Evolutionary conservation across 2,888 invertebrate species (phyloP), one percentile per base, ranked within the genome.

Genomic region (Myathropa florea): DNA sequence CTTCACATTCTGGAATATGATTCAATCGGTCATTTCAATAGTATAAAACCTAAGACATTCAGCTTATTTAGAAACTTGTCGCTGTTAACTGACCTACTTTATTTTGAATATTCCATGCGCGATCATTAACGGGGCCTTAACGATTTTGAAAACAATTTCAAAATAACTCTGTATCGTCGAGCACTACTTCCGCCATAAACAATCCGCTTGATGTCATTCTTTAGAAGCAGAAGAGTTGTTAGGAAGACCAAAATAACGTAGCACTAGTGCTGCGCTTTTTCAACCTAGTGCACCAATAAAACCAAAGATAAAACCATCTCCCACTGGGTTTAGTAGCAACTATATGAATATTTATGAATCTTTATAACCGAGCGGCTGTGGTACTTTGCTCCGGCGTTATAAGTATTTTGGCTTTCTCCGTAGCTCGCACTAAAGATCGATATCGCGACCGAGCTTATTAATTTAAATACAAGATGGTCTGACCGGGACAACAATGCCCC

Each of bases 341-440:
- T 60, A 53, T 67, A 26, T 59, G 33, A 71, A 64, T 64, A 61
- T 61, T 61, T 67, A 80, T 80, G 67, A 73, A 80, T 80, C 72
- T 67, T 72, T 61, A 71, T 79, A 59, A 39, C 4, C 33, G 4
- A 23, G 21, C 63, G 9, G 33, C 53, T 64, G 55, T 30, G 30
- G 33, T 12, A 57, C 23, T 21, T 55, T 57, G 65, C 36, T n/a
- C 21, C 59, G 39, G 12, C 12, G 55, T 64, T 57, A n/a, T 53
- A 79, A 46, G 39, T 39, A 65, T 71, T 61, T 46, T 55, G 63
- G 63, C 70, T 65, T 65, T 65, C 65, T 36, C 59, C 26, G 21
- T 67, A 26, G 18, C 30, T 60, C 39, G 23, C 76, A 67, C 30
- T 67, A 18, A 39, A 67, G 67, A 80, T 80, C 80, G 55, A 53